Base-by-base conservation (phyloP, 2,797 vertebrate genomes). In the Coccyzus lansbergi region DNA sequence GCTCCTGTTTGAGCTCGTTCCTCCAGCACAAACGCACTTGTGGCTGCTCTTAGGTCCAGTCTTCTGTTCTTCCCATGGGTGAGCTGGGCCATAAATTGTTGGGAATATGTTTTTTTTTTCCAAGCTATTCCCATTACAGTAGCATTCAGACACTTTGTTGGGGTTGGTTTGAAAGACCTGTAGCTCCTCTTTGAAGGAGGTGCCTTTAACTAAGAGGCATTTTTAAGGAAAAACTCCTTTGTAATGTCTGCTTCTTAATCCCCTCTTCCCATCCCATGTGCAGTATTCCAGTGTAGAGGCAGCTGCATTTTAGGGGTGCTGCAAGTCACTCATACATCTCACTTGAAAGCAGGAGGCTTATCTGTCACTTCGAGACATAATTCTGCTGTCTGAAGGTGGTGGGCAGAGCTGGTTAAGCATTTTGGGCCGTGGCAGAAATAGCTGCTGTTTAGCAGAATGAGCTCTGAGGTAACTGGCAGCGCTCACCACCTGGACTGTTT, bases 401-500 rank as follows among this genome's bases (percentile, higher is more conserved):
- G 38, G 67, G 82, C 70, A 87, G 91, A 83, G 53, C 81, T 86
- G 82, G 49, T 75, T 72, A 67, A 93, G 62, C 52, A 36, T 86
- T 93, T 85, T 82, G 86, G 94, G 82, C 60, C 78, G 53, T 26
- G 33, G 88, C 83, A 94, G 94, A 92, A 95, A 95, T 79, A 94
- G 86, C 78, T 92, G 86, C 94, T 83, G 49, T 70, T 91, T n/a
- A 85, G 83, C 90, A 85, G 31, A 56, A 79, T 65, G 68, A 74
- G 83, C 85, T 92, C 86, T 68, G 11, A 51, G 77, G 92, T 84
- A 87, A 90, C 93, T 65, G 40, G 94, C 86, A 51, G 52, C 31
- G 3, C 87, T 92, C 18, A 81, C 95, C 94, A 95, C 89, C 93
- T 96, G 96, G 85, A 44, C 92, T 91, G 69, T 93, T 96, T 92